Evolutionary conservation across 2,797 vertebrate genomes (phyloP).

Genomic region (Sebastes flavidus): DNA sequence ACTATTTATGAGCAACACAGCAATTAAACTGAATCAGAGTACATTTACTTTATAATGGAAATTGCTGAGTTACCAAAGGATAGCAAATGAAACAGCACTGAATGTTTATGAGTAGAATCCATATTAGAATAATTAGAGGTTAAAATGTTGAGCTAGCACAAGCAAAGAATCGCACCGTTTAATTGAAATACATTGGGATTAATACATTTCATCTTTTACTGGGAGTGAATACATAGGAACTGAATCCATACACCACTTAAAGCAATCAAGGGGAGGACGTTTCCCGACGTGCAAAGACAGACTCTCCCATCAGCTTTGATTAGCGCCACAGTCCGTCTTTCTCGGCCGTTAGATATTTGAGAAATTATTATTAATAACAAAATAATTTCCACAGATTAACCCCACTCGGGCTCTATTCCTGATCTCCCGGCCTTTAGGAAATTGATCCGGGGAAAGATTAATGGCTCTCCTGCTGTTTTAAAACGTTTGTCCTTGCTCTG

Average conservation of each 20-base stretch:
- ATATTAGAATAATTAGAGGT: constrained; percentile 29
- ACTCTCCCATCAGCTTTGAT: constrained; percentile 85
- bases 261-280: constrained; percentile 63
- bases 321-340: constrained; percentile 84
- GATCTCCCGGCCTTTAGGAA: constrained; percentile 82
- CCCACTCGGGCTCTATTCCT: constrained; percentile 81
- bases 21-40: constrained; percentile 59
- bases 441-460: constrained; percentile 86
- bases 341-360: constrained; percentile 80
- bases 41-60: constrained; percentile 53
- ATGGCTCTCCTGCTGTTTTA: constrained; percentile 79
- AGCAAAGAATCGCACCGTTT: constrained; percentile 11
- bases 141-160: constrained; percentile 25
- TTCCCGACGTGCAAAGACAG: constrained; percentile 69
- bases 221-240: constrained; percentile 28
- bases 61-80: constrained; percentile 33
- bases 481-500: constrained; percentile 85
- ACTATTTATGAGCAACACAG: constrained; percentile 64
- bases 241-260: constrained; percentile 63
- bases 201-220: constrained; percentile 50
- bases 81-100: not conserved
- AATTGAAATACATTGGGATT: constrained; percentile 50
- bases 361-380: constrained; percentile 89
- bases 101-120: constrained; percentile 52
- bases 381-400: constrained; percentile 88